These are phyloP conservation scores for Ictidomys tridecemlineatus DNA, from an alignment of 2,113 vertebrate genomes.

Conservation along the genomic window DNA sequence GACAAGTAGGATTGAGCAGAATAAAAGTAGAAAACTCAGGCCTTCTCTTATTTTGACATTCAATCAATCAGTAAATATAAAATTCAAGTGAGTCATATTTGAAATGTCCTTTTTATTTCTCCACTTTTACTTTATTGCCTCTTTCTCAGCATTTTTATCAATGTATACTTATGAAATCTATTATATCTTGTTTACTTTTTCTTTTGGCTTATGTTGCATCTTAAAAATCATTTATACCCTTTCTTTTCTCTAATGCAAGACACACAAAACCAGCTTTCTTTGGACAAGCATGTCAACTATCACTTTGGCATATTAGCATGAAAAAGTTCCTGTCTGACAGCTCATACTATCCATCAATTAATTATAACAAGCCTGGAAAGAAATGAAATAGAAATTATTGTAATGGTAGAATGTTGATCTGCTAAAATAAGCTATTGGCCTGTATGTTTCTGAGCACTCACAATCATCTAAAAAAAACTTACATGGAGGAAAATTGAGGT, in stretches of 20 bases:
- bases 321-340: conserved; percentile 28
- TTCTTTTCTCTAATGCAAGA: not conserved
- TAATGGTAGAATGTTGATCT: not conserved
- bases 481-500: not conserved
- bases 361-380: conserved; percentile 13
- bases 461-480: not conserved
- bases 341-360: conserved; percentile 23
- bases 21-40: conserved; percentile 29
- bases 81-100: not conserved
- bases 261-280: not conserved
- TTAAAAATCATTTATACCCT: conserved; percentile 57
- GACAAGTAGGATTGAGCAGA: not conserved
- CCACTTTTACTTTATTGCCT: conserved; percentile 8
- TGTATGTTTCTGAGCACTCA: not conserved
- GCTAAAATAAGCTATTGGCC: not conserved
- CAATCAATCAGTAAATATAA: not conserved
- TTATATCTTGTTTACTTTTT: conserved; percentile 43
- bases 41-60: not conserved
- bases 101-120: not conserved
- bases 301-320: not conserved
- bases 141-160: conserved; percentile 36
- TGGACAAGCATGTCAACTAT: not conserved
- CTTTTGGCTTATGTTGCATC: not conserved
- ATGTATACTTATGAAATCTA: conserved; percentile 9
- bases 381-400: not conserved